These are phyloP conservation scores for Drosophila robusta DNA, from an alignment of 2,888 invertebrate species.

Conservation along the genomic window DNA sequence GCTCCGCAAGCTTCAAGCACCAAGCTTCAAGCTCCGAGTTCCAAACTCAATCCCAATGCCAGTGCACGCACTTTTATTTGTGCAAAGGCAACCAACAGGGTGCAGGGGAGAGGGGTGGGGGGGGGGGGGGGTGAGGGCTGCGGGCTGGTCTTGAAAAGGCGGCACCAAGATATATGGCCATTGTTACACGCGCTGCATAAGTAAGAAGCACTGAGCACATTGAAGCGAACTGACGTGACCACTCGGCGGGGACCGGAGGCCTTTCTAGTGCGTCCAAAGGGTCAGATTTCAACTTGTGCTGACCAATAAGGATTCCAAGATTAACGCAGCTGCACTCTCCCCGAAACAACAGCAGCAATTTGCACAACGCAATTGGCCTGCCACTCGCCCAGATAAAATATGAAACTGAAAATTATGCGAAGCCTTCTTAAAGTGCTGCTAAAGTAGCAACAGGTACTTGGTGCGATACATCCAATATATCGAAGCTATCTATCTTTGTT, in stretches of 20 bases:
- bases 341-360: neutral
- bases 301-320: neutral
- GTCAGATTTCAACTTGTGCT: neutral
- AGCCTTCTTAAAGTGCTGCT: too few relatives aligned
- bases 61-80: conserved; percentile 29
- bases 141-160: conserved; percentile 4
- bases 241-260: neutral
- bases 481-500: too few relatives aligned
- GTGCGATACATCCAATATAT: too few relatives aligned
- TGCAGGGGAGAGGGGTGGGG: neutral
- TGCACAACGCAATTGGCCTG: neutral
- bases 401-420: neutral
- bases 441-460: neutral
- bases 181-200: conserved; percentile 51
- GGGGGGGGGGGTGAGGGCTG: neutral
- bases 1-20: conserved; percentile 13
- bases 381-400: neutral
- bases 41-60: conserved; percentile 23
- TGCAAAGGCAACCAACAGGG: neutral
- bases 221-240: conserved; percentile 1
- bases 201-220: conserved; percentile 17
- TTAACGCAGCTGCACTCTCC: neutral
- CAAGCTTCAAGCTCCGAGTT: conserved; percentile 8
- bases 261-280: conserved; percentile 5
- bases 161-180: conserved; percentile 57